Base-by-base conservation (phyloP, 2,888 invertebrate genomes). In the Torymus aiolomorphi region DNA sequence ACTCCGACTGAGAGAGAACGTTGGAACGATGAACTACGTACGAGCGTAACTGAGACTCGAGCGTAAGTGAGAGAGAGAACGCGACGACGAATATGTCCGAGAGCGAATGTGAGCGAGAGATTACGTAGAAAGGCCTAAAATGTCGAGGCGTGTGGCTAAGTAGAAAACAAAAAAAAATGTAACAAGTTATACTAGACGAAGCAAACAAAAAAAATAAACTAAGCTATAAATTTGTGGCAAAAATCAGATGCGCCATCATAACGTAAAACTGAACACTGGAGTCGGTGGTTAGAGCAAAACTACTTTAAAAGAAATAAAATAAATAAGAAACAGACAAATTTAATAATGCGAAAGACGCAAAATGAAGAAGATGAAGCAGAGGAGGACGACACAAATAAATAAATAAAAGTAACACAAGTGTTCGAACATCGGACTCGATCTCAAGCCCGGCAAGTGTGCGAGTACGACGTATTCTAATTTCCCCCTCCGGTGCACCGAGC, bases 81-180 rank as follows among this genome's bases (percentile, higher is more conserved):
- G 63, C 24, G 20, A 67, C 56, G 52, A 69, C 61, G 72, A 80
- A 81, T 67, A 83, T 78, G 77, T 79, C 80, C 51, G 70, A 63
- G 52, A 63, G 67, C 42, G 42, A 67, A 52, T 24, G 65, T 73
- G 74, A 80, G 78, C 71, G 63, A 79, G 76, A 73, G 62, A 66
- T 79, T 80, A 71, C 57, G 70, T 74, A 74, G 82, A 82, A 77
- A 80, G 82, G 83, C 82, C 78, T 83, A 83, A 82, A 73, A 71
- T 76, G 77, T 76, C 76, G 61, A 80, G 71, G 75, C 71, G 71
- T 75, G 65, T 66, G 72, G 67, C 71, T 66, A 72, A 76, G 83
- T 84, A 84, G 83, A 78, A 74, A 76, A 67, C 42, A 78, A 79
- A 77, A 76, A 71, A 72, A 78, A 70, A 70, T 65, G 42, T 71